phyloP scores from a whole-genome alignment of 2,113 vertebrate genomes.

The Pedetes capensis region DNA sequence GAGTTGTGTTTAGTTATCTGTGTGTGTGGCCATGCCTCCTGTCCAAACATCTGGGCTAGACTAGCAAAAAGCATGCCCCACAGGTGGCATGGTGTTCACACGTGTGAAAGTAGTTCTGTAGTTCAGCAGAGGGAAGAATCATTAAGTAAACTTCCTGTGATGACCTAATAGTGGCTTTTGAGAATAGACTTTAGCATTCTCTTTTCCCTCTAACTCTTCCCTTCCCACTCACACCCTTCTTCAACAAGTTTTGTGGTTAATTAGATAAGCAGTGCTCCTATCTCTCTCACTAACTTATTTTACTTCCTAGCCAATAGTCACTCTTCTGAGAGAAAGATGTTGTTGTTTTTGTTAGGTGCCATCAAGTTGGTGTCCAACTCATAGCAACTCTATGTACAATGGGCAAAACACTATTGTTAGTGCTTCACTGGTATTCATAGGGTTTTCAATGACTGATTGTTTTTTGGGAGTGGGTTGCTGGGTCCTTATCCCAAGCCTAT shows the following conservation, averaged over 20 bases:
- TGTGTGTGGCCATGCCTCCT: too few species aligned
- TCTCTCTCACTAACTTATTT: conserved; percentile 6
- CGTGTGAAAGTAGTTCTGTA: neutral
- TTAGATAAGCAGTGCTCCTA: conserved; percentile 32
- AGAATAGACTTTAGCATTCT: neutral
- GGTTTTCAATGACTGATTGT: too few species aligned
- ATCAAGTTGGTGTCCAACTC: too few species aligned
- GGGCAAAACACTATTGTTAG: too few species aligned
- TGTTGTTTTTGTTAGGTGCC: too few species aligned
- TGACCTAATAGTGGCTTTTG: conserved; percentile 4
- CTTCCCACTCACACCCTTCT: neutral
- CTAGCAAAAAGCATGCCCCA: too few species aligned
- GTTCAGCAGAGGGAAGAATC: neutral
- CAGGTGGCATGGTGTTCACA: neutral
- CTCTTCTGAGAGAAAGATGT: neutral
- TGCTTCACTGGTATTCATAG: too few species aligned
- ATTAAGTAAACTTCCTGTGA: conserved; percentile 24
- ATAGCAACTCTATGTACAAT: too few species aligned
- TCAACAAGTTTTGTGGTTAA: neutral
- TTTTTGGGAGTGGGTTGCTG: too few species aligned
- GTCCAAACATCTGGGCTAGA: too few species aligned
- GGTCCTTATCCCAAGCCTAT: too few species aligned
- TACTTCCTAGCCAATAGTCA: neutral
- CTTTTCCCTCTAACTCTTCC: neutral
- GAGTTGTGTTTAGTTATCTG: too few species aligned